Evolutionary conservation across 2,113 vertebrate genomes (phyloP).

Genomic region (Ophthalmolycus amberensis): DNA sequence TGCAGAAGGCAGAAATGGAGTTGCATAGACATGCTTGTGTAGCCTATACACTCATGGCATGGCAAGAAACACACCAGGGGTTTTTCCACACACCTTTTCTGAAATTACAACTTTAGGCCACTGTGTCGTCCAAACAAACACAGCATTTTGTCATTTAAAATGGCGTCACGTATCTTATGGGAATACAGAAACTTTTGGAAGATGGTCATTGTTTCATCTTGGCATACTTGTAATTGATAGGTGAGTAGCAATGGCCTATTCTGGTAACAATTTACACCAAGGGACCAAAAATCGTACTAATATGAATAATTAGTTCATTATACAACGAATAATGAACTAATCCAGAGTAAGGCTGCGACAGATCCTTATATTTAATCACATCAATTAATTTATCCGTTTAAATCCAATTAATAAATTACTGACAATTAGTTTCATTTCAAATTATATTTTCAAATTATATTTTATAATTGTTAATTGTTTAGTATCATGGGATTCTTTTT

Average conservation of each 20-base stretch:
- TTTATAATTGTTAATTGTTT: neutral
- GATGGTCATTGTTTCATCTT: neutral
- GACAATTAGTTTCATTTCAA: neutral
- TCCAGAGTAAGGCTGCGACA: neutral
- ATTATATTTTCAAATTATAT: neutral
- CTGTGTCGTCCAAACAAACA: neutral
- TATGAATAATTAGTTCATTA: neutral
- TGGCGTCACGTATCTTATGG: neutral
- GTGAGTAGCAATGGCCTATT: neutral
- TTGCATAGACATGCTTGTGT: constrained; percentile 2
- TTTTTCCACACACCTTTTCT: neutral
- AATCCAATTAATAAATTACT: neutral
- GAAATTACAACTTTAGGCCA: neutral
- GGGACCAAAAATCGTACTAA: neutral
- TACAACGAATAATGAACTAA: neutral
- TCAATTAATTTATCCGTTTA: neutral
- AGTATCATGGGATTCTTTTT: neutral
- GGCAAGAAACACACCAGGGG: neutral
- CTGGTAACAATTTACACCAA: neutral
- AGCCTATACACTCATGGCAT: neutral
- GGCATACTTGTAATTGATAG: neutral
- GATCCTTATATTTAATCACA: neutral
- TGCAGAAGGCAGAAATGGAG: constrained; percentile 19
- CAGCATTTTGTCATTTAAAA: neutral
- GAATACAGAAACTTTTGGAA: neutral